Evolutionary conservation across 2,113 vertebrate species (phyloP), one percentile per base, ranked within the genome.

Genomic region (Embiotoca jacksoni): DNA sequence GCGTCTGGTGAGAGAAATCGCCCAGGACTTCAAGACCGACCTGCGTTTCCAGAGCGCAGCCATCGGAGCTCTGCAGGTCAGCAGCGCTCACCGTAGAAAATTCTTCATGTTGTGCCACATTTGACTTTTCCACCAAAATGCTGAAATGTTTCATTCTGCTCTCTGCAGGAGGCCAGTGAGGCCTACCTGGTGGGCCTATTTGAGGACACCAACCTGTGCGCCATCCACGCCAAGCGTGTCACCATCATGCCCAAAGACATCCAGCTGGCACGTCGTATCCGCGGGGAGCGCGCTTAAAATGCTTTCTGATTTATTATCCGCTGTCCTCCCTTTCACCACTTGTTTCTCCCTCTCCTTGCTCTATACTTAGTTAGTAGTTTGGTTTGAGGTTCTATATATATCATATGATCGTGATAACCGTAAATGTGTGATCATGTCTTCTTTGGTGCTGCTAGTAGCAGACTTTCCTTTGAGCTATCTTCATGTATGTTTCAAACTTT

Each of bases 211-310:
- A 95, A 95, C 83, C 77, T 95, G 91, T 95, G 94, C 75, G 94
- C 94, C 83, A 95, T 95, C 88, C 94, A 95, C 44, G 93, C 94
- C 92, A 95, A 95, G 74, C 89, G 94, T 77, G 94, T 95, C 91
- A 95, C 94, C 91, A 95, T 95, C 89, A 95, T 95, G 94, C 94
- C 94, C 91, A 95, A 95, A 94, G 94, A 95, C 91, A 95, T 95
- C 93, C 95, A 95, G 93, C 92, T 95, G 93, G 95, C 95, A 53
- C 94, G 94, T 23, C 94, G 95, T 36, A 95, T 95, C 72, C 95
- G 94, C 1, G 95, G 95, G 44, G 94, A 95, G 58, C 93, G 94
- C 7, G 94, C 94, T 87, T 95, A 94, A 87, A 84, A 76, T 54
- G 7, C 61, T 66, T 53, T 61, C 23, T 67, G 35, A 52, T 73